phyloP scores from a whole-genome alignment of 2,113 vertebrate genomes.

The Phalacrocorax aristotelis region DNA sequence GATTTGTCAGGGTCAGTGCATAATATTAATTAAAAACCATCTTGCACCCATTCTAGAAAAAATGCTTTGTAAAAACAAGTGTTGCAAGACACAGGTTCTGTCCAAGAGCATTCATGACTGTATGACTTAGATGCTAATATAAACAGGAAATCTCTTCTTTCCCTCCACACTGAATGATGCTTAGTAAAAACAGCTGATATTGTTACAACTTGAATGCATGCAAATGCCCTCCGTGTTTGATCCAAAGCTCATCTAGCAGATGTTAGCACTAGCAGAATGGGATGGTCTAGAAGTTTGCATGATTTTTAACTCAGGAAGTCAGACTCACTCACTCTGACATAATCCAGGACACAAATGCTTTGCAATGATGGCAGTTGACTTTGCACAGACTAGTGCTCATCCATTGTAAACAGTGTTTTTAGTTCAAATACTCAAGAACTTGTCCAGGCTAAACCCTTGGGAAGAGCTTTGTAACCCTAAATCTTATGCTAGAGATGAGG shows the following conservation, averaged over 20 bases:
- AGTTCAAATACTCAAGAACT: not conserved
- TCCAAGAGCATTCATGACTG: not conserved
- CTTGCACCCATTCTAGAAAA: not conserved
- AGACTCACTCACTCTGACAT: not conserved
- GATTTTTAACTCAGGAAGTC: not conserved
- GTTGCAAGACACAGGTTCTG: not conserved
- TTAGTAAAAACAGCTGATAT: not conserved
- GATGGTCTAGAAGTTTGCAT: not conserved
- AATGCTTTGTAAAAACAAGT: not conserved
- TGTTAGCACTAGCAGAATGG: not conserved
- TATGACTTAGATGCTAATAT: not conserved
- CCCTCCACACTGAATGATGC: not conserved
- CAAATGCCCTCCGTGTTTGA: not conserved
- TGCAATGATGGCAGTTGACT: not conserved
- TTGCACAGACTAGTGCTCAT: not conserved
- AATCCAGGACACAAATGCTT: not conserved
- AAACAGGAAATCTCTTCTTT: not conserved
- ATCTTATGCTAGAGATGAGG: not conserved
- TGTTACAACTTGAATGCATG: not conserved
- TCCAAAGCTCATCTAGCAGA: not conserved
- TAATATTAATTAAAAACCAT: not conserved
- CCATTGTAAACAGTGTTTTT: not conserved
- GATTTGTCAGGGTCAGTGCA: not conserved
- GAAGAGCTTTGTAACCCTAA: not conserved
- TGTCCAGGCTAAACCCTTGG: not conserved